These are phyloP conservation scores for Catonia carolina DNA, from an alignment of 2,888 invertebrate species.

Conservation along the genomic window DNA sequence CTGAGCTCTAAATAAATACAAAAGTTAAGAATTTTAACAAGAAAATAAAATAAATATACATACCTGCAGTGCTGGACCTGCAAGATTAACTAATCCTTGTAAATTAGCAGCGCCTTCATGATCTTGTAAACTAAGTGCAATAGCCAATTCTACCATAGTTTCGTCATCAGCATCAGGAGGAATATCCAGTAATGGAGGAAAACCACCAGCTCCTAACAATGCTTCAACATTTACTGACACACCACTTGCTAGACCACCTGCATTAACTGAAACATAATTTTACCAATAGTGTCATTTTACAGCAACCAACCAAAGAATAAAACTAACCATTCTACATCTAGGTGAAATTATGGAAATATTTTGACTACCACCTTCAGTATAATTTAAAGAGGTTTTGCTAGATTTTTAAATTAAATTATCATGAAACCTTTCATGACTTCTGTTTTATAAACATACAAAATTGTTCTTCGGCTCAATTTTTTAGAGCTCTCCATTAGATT, in stretches of 20 bases:
- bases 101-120: constrained; percentile 55
- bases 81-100: constrained; percentile 43
- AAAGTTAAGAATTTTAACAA: too few species aligned
- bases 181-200: constrained; percentile 77
- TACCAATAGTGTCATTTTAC: too few species aligned
- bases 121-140: constrained; percentile 80
- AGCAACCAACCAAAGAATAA: too few species aligned
- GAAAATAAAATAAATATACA: background rate
- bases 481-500: too few species aligned
- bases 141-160: constrained; percentile 93
- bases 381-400: too few species aligned
- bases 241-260: constrained; percentile 30
- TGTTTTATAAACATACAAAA: too few species aligned
- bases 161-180: constrained; percentile 96
- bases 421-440: too few species aligned
- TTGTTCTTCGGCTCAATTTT: too few species aligned
- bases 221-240: constrained; percentile 42
- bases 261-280: constrained; percentile 16
- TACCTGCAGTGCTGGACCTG: constrained; percentile 41
- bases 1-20: too few species aligned
- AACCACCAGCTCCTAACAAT: constrained; percentile 48
- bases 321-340: too few species aligned
- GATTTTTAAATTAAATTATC: too few species aligned
- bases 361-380: too few species aligned
- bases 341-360: background rate